Conservation (phyloP, 2,113 vertebrate genomes). For the Ctenodactylus gundi region DNA sequence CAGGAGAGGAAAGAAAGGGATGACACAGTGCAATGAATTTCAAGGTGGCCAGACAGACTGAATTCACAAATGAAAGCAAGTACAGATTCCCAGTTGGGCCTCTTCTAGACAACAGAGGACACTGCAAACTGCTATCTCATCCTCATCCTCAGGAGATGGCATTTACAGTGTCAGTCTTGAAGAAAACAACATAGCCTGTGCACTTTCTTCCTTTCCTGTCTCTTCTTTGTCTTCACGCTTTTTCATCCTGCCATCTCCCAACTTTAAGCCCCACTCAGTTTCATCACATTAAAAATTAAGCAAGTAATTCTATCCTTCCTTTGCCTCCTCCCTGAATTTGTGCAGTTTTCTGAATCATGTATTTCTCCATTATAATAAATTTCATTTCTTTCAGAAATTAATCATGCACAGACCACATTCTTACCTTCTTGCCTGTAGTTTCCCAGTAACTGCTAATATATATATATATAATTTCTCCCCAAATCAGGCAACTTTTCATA, state of each 20-base stretch:
- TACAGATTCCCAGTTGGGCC: rapidly evolving
- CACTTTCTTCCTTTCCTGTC: not conserved
- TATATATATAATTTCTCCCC: no score
- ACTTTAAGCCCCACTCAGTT: not conserved
- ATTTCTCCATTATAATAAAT: not conserved
- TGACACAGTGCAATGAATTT: not conserved
- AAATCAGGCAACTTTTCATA: not conserved
- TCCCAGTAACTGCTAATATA: not conserved
- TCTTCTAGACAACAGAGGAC: not conserved
- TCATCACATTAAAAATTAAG: not conserved
- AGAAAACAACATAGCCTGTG: not conserved
- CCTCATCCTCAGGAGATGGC: not conserved
- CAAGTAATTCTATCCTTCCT: not conserved
- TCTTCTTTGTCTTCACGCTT: not conserved
- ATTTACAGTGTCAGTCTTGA: not conserved
- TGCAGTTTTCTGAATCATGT: not conserved
- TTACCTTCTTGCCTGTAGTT: not conserved
- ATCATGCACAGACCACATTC: not conserved
- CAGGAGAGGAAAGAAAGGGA: not conserved
- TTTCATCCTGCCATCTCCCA: not conserved
- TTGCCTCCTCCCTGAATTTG: not conserved
- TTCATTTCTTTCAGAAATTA: not conserved
- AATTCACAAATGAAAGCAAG: not conserved
- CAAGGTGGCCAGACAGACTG: not conserved
- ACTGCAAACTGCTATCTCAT: not conserved